Base-by-base conservation (phyloP, 2,113 vertebrate genomes). In the Catagonus wagneri region DNA sequence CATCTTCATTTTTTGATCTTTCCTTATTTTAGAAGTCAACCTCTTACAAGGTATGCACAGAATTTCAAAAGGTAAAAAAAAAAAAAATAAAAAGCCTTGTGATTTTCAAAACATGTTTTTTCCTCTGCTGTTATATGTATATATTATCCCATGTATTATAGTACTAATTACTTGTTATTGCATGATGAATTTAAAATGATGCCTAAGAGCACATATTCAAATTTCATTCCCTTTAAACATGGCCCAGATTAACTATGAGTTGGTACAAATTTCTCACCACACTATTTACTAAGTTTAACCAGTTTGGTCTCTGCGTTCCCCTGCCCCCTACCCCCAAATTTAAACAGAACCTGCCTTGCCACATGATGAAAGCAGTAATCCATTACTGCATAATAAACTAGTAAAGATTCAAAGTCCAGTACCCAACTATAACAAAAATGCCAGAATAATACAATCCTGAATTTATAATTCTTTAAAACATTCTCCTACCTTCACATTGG, bases 401-500 rank as follows among this genome's bases (percentile, higher is more conserved):
- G 1, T 19, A 25, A 74, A 60, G n/a, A 66, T 63, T 88, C 39
- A 85, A 56, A 7, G 7, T 44, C 50, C 15, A 27, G 91, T 15
- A 94, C 5, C 84, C 20, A 81, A 91, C 61, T 81, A 6, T 52
- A 75, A 85, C 34, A 85, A 95, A 85, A 93, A 32, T 17, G 7
- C 29, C 92, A 75, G 8, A 76, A 63, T 68, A 93, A 50, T 29
- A 63, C 39, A 81, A 93, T 54, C 83, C 52, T 87, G 3, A 66
- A 86, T 80, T 83, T 83, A 16, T 7, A 80, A 94, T 88, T 86
- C 22, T 72, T 69, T 54, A 83, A 78, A 97, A 32, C 60, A 92
- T 75, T 88, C 97, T 94, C 98, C 98, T 99, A 99, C 99, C 99
- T 99, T 99, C 99, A 97, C 99, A 99, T 72, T 99, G 99, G 98